Base-by-base conservation (phyloP, 1,140 invertebrate species). In the Andricus grossulariae region DNA sequence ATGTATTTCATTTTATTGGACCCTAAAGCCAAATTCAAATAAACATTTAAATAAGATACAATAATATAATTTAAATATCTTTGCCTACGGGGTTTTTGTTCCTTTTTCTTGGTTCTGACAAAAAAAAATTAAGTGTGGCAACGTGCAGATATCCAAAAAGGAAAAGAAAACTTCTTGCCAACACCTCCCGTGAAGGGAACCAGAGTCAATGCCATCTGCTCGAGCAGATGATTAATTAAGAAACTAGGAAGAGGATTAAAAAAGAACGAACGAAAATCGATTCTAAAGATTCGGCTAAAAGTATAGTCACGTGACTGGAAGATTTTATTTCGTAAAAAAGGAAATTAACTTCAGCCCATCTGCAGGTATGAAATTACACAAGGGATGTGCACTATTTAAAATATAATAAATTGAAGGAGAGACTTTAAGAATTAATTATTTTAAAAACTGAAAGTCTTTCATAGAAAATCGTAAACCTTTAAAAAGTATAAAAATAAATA, bases 221-320 rank as follows among this genome's bases (percentile, higher is more conserved):
- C 60, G 6, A 12, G 21, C 25, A 66, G 32, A 66, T 66, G 60
- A 66, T 66, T 66, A 66, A 66, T 66, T 66, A 66, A 66, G 60
- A 66, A 66, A 66, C n/a, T 32, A 13, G 13, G 15, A 66, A 66
- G 60, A 66, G 39, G 39, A 66, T 66, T 45, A 7, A 45, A 45
- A 32, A 66, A n/a, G 39, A 66, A 45, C 60, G 32, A 45, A 66
- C 25, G n/a, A n/a, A 66, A 66, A 66, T 66, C 25, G 32, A 66
- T 39, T 66, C 39, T 5, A 16, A 32, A 32, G 60, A 66, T 66
- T 45, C 13, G 7, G 5, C 39, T n/a, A n/a, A 66, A 45, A 66
- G 16, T 66, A 32, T 39, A 8, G 16, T 32, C 60, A 66, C 25
- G 60, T 66, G 25, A 45, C 60, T 39, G 60, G 60, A 15, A 66